Percentiles rank a stretch among this genome's conserved stretches.
These are phyloP conservation scores for Dasypus novemcinctus DNA, from an alignment of 2,113 vertebrate genomes.

Conservation along the genomic window DNA sequence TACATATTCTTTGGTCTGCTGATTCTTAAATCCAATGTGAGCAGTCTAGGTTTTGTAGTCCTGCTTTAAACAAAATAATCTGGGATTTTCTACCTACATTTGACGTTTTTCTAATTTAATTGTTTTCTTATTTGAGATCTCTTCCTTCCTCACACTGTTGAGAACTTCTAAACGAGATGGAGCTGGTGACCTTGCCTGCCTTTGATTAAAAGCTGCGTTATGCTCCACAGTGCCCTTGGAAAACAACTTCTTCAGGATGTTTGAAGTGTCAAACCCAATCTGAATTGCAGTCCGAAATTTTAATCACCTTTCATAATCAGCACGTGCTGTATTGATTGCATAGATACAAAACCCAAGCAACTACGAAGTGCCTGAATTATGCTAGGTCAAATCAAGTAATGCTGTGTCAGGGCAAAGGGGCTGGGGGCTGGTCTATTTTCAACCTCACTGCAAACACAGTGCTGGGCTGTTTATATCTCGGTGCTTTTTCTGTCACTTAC, in stretches of 20 bases:
- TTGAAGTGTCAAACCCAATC: not conserved
- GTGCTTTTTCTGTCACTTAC: slow-evolving; percentile 41
- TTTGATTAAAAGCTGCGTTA: not conserved
- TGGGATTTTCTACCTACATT: not conserved
- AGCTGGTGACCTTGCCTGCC: not conserved
- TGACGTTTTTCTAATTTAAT: not conserved
- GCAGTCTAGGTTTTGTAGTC: accelerated
- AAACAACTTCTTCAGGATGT: not conserved
- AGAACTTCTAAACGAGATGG: not conserved
- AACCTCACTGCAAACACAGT: not conserved
- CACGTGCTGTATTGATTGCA: not conserved
- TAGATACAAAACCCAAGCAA: not conserved
- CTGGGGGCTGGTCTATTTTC: not conserved
- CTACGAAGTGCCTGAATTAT: not conserved
- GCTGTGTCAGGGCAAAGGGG: not conserved
- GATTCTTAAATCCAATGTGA: accelerated
- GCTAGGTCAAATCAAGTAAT: not conserved
- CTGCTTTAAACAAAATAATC: too few relatives aligned
- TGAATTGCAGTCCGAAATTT: not conserved
- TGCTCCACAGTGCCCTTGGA: not conserved
- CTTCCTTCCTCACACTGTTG: not conserved
- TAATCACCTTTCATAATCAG: not conserved
- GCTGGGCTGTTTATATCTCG: not conserved
- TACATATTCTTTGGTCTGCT: not conserved
- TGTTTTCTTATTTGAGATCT: too few relatives aligned